phyloP scores from a whole-genome alignment of 2,888 invertebrate species.

The Scelioninae gen. 2 region DNA sequence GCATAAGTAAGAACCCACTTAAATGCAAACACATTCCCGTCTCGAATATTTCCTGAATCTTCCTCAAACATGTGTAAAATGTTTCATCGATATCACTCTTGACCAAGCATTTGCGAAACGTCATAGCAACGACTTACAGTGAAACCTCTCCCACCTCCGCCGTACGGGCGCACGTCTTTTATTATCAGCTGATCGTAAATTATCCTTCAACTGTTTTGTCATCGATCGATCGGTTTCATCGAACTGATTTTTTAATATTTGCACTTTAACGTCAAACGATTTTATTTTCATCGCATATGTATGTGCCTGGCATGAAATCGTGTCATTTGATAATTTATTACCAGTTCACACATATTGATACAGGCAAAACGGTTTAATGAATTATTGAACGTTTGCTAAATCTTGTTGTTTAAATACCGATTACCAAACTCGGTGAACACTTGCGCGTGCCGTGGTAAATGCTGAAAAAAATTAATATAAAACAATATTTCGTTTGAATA shows the following conservation, averaged over 20 bases:
- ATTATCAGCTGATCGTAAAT: constrained; percentile 1
- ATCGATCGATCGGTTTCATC: constrained; percentile 14
- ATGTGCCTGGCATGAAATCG: not conserved
- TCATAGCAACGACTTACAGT: constrained; percentile 2
- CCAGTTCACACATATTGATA: not conserved
- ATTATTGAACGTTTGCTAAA: constrained; percentile 15
- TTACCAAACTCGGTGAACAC: not conserved
- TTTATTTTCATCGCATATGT: not conserved
- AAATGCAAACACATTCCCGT: constrained; percentile 21
- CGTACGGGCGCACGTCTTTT: not conserved
- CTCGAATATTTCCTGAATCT: constrained; percentile 21
- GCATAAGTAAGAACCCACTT: constrained; percentile 6
- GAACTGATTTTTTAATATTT: constrained; percentile 2
- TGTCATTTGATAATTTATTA: constrained; percentile 2
- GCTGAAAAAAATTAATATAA: no score
- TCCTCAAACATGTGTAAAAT: constrained; percentile 17
- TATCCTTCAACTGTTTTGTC: not conserved
- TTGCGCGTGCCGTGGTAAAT: not conserved
- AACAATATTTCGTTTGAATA: no score
- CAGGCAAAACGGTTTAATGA: constrained; percentile 4
- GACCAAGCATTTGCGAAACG: not conserved
- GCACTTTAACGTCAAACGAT: constrained; percentile 10
- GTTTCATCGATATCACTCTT: constrained; percentile 7
- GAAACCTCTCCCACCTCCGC: no score
- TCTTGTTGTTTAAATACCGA: not conserved